phyloP scores from a whole-genome alignment of 1,140 invertebrate genomes.

The Teleopsis dalmanni region DNA sequence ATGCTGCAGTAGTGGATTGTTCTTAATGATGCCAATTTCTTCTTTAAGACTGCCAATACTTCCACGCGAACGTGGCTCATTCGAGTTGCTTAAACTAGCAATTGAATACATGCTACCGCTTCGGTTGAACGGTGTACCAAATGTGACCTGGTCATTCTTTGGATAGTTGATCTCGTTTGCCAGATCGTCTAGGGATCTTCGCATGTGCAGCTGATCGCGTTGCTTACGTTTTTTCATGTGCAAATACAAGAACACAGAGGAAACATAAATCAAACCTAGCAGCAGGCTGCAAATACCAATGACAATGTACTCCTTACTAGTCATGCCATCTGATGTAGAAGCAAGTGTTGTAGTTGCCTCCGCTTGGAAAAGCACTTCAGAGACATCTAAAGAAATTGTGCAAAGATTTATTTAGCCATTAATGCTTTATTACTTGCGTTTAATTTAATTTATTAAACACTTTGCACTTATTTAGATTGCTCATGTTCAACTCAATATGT shows the following conservation, averaged over 20 bases:
- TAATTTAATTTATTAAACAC: not conserved
- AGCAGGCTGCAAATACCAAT: slow-evolving; percentile 73
- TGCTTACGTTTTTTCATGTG: slow-evolving; percentile 55
- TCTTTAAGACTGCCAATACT: slow-evolving; percentile 34
- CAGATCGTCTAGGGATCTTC: slow-evolving; percentile 30
- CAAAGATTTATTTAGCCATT: not conserved
- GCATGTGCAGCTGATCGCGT: slow-evolving; percentile 26
- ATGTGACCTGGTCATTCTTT: slow-evolving; percentile 42
- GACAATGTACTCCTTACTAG: slow-evolving; percentile 65
- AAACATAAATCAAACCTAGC: slow-evolving; percentile 72
- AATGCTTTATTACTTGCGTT: not conserved
- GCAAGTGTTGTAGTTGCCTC: slow-evolving; percentile 53
- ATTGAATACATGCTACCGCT: slow-evolving; percentile 35
- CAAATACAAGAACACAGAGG: slow-evolving; percentile 72
- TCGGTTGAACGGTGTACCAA: slow-evolving; percentile 30
- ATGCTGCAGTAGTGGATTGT: slow-evolving; percentile 64
- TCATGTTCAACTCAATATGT: not conserved
- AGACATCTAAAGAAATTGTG: slow-evolving; percentile 51
- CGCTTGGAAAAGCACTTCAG: slow-evolving; percentile 67
- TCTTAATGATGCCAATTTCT: slow-evolving; percentile 59
- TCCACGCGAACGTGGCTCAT: slow-evolving; percentile 23
- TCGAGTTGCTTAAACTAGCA: slow-evolving; percentile 23
- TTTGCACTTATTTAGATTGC: not conserved
- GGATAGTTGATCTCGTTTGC: slow-evolving; percentile 37
- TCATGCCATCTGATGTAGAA: slow-evolving; percentile 48